These are phyloP conservation scores for Cantharis flavilabris DNA, from an alignment of 2,888 invertebrate species.

Conservation along the genomic window DNA sequence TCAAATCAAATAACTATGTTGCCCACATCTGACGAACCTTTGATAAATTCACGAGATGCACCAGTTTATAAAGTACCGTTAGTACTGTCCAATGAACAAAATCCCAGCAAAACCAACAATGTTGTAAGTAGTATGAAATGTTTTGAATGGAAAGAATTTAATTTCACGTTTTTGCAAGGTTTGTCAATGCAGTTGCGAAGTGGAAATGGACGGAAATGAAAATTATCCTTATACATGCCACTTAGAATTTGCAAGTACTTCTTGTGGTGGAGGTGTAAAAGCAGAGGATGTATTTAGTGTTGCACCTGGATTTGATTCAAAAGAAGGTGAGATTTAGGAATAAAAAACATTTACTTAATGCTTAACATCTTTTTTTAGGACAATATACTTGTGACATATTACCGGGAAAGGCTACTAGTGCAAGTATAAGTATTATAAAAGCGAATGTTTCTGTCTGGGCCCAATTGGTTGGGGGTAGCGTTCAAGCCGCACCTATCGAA, in stretches of 20 bases:
- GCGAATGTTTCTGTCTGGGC: constrained; percentile 50
- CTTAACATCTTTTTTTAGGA: constrained; percentile 38
- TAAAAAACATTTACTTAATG: not conserved
- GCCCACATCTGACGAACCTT: constrained; percentile 32
- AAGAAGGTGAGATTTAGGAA: constrained; percentile 42
- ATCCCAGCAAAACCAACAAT: constrained; percentile 45
- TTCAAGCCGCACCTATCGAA: constrained; percentile 41
- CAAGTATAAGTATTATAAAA: constrained; percentile 43
- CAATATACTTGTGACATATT: constrained; percentile 51
- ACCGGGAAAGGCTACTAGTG: constrained; percentile 39
- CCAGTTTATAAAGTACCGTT: constrained; percentile 41
- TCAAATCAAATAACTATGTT: constrained; percentile 44
- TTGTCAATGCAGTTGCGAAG: constrained; percentile 46
- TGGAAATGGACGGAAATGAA: constrained; percentile 40
- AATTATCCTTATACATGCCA: constrained; percentile 51
- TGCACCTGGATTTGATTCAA: constrained; percentile 49
- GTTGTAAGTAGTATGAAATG: constrained; percentile 42
- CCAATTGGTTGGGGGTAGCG: constrained; percentile 40
- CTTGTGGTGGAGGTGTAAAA: constrained; percentile 36
- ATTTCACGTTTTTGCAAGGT: constrained; percentile 40
- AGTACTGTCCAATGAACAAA: constrained; percentile 44
- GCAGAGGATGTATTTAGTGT: constrained; percentile 48
- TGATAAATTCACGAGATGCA: constrained; percentile 46
- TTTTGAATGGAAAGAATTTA: not conserved
- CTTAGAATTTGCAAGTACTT: constrained; percentile 47